Base-by-base conservation (phyloP, 37 sponge, comb jelly and placozoan genomes). In the Amphimedon queenslandica region DNA sequence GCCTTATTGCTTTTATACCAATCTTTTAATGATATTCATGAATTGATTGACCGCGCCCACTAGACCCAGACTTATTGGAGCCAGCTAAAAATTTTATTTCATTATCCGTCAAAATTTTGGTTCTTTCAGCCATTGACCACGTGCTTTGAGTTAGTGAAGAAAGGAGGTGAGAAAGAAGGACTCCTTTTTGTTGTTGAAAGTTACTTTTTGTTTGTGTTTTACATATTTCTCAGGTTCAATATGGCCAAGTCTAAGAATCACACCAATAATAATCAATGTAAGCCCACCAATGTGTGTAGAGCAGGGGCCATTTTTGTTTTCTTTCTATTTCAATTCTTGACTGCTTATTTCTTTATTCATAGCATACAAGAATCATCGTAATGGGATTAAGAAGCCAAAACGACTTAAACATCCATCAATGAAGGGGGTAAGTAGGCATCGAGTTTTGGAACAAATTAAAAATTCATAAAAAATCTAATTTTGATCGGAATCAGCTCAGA, bases 161-260 rank as follows among this genome's bases (percentile, higher is more conserved):
- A 13, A 47, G 13, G 8, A 47, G 53, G 53, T 47, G 53, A 47
- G 53, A n/a, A n/a, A n/a, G n/a, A n/a, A n/a, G n/a, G n/a, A n/a
- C n/a, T n/a, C n/a, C n/a, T 31, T 30, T 4, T 10, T n/a, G n/a
- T n/a, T n/a, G n/a, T n/a, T n/a, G n/a, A n/a, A n/a, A n/a, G n/a
- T n/a, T n/a, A n/a, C n/a, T n/a, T n/a, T n/a, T n/a, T n/a, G n/a
- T n/a, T n/a, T n/a, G n/a, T n/a, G n/a, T n/a, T n/a, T n/a, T n/a
- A n/a, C n/a, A n/a, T n/a, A n/a, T n/a, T n/a, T n/a, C n/a, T n/a
- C n/a, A 38, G 4, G 18, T 65, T 27, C 25, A 65, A 31, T 20
- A 96, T 96, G 97, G 97, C 97, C 29, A 96, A 96, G 88, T 87
- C 89, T 25, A 96, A 96, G 91, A 96, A 96, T 65, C 97, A 96